Evolutionary conservation across 2,888 invertebrate species (phyloP), one percentile per base, ranked within the genome.

Genomic region (Chrysomela aeneicollis): DNA sequence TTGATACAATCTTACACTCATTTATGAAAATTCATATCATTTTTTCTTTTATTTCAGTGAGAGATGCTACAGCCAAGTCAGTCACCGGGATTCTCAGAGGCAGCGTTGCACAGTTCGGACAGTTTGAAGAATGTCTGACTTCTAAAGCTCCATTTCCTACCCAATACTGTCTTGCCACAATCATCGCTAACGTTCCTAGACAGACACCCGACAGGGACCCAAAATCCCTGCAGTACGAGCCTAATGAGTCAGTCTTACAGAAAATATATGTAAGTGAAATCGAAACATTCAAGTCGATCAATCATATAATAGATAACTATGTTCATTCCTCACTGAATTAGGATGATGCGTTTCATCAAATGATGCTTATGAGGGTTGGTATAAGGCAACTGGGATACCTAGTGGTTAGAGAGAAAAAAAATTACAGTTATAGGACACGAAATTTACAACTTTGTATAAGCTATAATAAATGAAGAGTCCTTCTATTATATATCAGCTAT

Each of bases 61-160:
- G 87, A 85, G 88, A 89, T 71, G 82, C 88, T 0, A 85, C 86
- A 47, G 84, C 87, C 0, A 87, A 87, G 60, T 84, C 86, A 60
- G 85, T 87, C 0, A 83, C 84, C 59, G 88, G 88, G 0, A 75
- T 87, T 3, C 76, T 88, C 0, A 84, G 84, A 51, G 88, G 87
- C 0, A 86, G 85, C 73, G 82, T 83, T 0, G 86, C 83, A 70
- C 87, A 88, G 65, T 79, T 88, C 35, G 89, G 89, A 0, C 85
- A 87, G 75, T 89, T 85, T 72, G 87, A 88, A 70, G 86, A 88
- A 74, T 89, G 88, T 68, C 62, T 83, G 32, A 73, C 73, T 19
- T 75, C 77, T 1, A 59, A 76, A 58, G 77, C 78, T 8, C 82
- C 83, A 2, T 80, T 82, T 70, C 72, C 74, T 17, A 81, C 79